Percentiles rank a stretch among this genome's conserved stretches.
Evolutionary conservation across 1,140 invertebrate species (phyloP).

Genomic region (Caenorhabditis remanei): DNA sequence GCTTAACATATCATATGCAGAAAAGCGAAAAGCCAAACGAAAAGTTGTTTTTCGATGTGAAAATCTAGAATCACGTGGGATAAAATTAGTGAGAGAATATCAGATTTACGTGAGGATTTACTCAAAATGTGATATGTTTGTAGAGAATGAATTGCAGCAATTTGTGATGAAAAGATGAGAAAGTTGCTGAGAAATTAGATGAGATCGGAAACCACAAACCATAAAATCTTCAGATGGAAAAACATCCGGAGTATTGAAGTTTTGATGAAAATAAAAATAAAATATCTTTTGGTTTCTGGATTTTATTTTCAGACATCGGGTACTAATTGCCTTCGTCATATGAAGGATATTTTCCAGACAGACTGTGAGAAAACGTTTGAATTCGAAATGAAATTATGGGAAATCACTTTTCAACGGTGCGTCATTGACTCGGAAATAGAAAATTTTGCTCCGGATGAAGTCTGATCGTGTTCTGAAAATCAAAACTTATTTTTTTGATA

Average conservation of each 20-base stretch:
- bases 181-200: not conserved
- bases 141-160: no score
- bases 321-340: no score
- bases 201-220: not conserved
- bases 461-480: no score
- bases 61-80: constrained; percentile 34
- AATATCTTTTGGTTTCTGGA: no score
- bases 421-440: no score
- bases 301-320: no score
- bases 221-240: not conserved
- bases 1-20: constrained; percentile 29
- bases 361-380: no score
- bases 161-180: not conserved
- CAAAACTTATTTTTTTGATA: no score
- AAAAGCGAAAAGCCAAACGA: not conserved
- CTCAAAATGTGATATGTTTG: constrained; percentile 29
- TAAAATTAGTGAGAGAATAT: not conserved
- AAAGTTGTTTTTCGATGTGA: not conserved
- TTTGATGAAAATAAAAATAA: not conserved
- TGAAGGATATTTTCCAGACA: no score
- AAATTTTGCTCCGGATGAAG: no score
- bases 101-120: constrained; percentile 21
- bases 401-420: no score
- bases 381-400: no score
- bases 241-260: not conserved